phyloP scores from a whole-genome alignment of 2,113 vertebrate species.

The Actenoides hombroni region DNA sequence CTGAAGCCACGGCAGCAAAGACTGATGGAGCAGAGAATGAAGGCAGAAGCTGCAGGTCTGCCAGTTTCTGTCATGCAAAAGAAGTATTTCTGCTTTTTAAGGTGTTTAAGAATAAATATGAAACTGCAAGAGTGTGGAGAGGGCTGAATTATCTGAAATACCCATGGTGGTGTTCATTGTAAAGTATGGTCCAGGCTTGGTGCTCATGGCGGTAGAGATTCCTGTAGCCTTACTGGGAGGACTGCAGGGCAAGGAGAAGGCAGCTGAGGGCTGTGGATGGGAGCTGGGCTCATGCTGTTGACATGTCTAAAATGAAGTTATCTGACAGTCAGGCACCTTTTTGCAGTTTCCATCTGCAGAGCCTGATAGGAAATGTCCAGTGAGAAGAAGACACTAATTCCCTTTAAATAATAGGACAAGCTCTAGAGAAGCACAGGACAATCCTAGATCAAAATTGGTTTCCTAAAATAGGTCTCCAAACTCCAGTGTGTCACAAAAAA shows the following conservation, averaged over 20 bases:
- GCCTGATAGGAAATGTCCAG: background rate
- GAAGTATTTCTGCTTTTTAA: background rate
- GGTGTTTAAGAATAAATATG: background rate
- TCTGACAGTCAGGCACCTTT: background rate
- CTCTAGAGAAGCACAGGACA: background rate
- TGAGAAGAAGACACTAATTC: background rate
- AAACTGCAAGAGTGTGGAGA: background rate
- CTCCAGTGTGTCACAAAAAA: background rate
- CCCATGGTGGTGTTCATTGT: fast-evolving
- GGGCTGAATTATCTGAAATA: background rate
- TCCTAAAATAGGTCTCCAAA: background rate
- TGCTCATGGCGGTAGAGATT: background rate
- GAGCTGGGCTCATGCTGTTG: background rate
- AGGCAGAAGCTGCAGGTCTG: background rate
- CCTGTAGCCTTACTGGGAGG: background rate
- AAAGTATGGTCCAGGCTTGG: background rate
- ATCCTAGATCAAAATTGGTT: background rate
- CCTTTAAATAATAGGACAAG: background rate
- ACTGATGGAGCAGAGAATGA: background rate
- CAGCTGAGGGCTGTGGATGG: background rate
- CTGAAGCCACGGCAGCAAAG: background rate
- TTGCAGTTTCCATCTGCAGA: background rate
- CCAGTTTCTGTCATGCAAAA: background rate
- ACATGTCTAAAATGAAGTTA: background rate
- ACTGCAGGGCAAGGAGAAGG: background rate